These are phyloP conservation scores for Drosophila orena DNA, from an alignment of 1,140 invertebrate genomes.

Conservation along the genomic window DNA sequence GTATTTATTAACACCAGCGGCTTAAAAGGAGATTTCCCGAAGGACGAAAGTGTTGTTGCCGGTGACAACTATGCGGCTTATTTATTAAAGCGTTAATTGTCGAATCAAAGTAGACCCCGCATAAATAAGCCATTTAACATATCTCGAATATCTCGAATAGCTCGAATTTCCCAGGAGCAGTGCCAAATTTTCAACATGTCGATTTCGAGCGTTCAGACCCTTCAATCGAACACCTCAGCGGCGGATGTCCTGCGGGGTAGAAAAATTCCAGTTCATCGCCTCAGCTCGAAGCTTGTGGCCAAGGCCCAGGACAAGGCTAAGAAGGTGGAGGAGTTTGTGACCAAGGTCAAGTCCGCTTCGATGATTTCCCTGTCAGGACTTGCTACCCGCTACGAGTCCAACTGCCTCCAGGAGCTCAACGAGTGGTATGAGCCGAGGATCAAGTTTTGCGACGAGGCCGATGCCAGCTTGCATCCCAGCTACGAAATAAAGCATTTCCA, in stretches of 20 bases:
- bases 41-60: neutral
- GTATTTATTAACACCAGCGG: slow-evolving; percentile 42
- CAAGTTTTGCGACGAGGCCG: slow-evolving; percentile 12
- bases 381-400: neutral
- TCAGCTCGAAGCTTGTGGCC: neutral
- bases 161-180: slow-evolving; percentile 7
- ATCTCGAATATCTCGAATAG: slow-evolving; percentile 1
- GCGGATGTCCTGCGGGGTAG: slow-evolving; percentile 8
- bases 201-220: neutral
- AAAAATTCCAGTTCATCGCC: neutral
- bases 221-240: neutral
- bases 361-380: neutral
- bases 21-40: slow-evolving; percentile 6
- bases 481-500: slow-evolving; percentile 33
- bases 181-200: slow-evolving; percentile 2
- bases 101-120: neutral
- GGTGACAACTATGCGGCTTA: slow-evolving; percentile 1
- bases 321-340: slow-evolving; percentile 6
- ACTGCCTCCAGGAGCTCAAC: neutral
- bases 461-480: slow-evolving; percentile 54
- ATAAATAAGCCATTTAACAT: slow-evolving; percentile 25
- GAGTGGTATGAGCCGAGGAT: neutral
- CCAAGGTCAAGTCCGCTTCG: neutral
- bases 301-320: neutral
- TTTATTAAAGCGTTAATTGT: slow-evolving; percentile 12